Conservation (phyloP, 2,888 invertebrate genomes). For the Tipula lateralis region DNA sequence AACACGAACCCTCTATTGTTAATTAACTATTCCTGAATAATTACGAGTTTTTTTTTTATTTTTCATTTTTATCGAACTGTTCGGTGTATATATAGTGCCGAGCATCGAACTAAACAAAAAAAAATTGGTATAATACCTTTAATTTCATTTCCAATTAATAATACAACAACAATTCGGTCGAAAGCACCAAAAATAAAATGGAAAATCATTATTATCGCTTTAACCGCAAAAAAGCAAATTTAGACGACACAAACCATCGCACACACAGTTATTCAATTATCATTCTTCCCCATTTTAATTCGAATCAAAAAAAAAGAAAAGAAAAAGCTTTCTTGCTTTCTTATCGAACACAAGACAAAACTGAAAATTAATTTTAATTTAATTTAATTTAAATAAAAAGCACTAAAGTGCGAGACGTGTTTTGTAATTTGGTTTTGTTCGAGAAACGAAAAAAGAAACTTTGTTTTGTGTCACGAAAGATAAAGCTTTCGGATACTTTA, state of each 20-base stretch:
- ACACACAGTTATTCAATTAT: neutral
- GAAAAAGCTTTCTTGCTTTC: neutral
- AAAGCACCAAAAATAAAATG: neutral
- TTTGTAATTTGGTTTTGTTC: too few species aligned
- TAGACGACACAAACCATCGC: neutral
- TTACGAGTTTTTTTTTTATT: neutral
- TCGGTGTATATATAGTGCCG: too few species aligned
- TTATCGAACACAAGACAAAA: too few species aligned
- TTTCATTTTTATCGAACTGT: neutral
- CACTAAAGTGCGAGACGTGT: too few species aligned
- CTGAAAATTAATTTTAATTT: too few species aligned
- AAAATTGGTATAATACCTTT: slow-evolving; percentile 15
- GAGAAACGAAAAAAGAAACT: too few species aligned
- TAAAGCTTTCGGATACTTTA: too few species aligned
- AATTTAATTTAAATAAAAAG: too few species aligned
- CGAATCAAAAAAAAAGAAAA: neutral
- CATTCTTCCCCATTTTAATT: neutral
- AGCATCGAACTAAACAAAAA: neutral
- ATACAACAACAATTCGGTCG: neutral
- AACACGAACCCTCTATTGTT: neutral
- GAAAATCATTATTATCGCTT: slow-evolving; percentile 19
- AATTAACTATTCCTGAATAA: slow-evolving; percentile 24
- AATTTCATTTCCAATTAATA: slow-evolving; percentile 16
- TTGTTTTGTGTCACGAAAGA: too few species aligned
- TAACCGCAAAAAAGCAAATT: neutral